Conservation (phyloP, 2,888 invertebrate species). For the Diadromus collaris region DNA sequence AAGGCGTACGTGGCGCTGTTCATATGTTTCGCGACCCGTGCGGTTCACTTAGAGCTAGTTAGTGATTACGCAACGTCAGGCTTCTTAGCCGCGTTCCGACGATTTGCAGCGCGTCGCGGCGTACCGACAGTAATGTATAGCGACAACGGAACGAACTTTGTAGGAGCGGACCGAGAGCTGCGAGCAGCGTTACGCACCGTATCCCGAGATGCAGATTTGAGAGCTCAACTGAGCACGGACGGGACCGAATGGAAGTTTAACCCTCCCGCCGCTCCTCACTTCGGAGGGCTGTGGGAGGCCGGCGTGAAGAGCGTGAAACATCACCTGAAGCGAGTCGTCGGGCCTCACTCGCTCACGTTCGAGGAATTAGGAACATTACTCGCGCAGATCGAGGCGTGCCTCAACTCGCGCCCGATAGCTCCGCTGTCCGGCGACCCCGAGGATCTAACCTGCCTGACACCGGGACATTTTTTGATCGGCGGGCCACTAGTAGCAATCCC, state of each 20-base stretch:
- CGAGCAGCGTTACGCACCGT: neutral
- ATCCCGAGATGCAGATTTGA: neutral
- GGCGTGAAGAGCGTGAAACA: too few species aligned
- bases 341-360: too few species aligned
- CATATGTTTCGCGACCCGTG: constrained; percentile 65
- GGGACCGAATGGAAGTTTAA: neutral
- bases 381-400: too few species aligned
- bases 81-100: constrained; percentile 64
- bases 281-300: too few species aligned
- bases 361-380: too few species aligned
- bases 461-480: too few species aligned
- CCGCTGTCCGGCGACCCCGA: too few species aligned
- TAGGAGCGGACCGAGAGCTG: constrained; percentile 65
- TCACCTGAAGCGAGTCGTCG: too few species aligned
- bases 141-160: constrained; percentile 70
- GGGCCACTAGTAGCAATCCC: too few species aligned
- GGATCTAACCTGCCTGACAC: too few species aligned
- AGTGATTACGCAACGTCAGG: constrained; percentile 60
- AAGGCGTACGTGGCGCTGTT: constrained; percentile 67
- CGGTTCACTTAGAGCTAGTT: constrained; percentile 67
- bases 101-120: constrained; percentile 56
- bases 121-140: constrained; percentile 56
- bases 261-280: constrained; percentile 41
- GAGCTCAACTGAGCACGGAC: constrained; percentile 8
- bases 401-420: too few species aligned